These are phyloP conservation scores for Pardosa pseudoannulata DNA, from an alignment of 2,888 invertebrate species.

Conservation along the genomic window DNA sequence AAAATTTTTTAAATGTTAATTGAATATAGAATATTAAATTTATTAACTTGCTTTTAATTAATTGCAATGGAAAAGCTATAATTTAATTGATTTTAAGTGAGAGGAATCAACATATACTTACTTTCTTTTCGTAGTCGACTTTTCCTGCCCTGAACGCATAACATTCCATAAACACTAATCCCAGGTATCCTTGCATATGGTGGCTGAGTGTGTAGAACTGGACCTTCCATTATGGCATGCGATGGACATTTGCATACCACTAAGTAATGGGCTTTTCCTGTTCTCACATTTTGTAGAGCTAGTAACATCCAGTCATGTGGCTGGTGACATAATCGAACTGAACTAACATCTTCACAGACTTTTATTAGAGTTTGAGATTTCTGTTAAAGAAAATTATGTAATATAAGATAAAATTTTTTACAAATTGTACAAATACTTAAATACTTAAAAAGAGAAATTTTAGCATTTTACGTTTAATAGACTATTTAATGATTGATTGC, in stretches of 20 bases:
- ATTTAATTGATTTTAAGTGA: too few relatives aligned
- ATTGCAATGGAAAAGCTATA: too few relatives aligned
- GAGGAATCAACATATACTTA: conserved; percentile 20
- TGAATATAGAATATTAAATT: too few relatives aligned
- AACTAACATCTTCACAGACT: conserved; percentile 93
- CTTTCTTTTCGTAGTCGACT: conserved; percentile 61
- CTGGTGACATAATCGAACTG: conserved; percentile 91
- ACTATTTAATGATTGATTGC: too few relatives aligned
- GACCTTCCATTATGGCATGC: conserved; percentile 90
- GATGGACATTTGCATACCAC: conserved; percentile 94
- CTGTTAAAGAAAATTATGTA: conserved; percentile 3
- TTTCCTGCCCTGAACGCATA: conserved; percentile 81
- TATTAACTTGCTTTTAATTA: too few relatives aligned
- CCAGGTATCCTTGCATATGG: conserved; percentile 95
- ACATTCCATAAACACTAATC: conserved; percentile 95
- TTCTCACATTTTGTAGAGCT: conserved; percentile 92
- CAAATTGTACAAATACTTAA: too few relatives aligned
- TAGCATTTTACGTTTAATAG: too few relatives aligned
- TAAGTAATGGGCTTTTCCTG: conserved; percentile 94
- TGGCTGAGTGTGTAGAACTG: conserved; percentile 95
- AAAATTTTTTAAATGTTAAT: too few relatives aligned
- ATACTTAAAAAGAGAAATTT: too few relatives aligned
- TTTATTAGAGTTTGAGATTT: conserved; percentile 85
- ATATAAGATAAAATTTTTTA: too few relatives aligned
- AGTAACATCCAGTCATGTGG: conserved; percentile 94